phyloP scores from a whole-genome alignment of 2,797 vertebrate species.

The Premnoplex brunnescens region DNA sequence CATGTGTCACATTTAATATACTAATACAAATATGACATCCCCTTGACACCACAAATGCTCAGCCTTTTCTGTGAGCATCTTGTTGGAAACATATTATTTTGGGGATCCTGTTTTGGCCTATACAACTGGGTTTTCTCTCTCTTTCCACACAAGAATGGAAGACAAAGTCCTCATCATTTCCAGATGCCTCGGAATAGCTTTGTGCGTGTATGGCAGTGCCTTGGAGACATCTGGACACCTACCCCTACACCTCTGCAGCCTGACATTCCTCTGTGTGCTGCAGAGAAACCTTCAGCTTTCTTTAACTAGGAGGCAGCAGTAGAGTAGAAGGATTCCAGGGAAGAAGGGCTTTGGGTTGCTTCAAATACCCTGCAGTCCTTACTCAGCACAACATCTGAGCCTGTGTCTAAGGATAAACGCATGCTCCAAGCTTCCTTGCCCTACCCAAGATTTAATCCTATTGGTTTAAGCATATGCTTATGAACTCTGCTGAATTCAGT shows the following conservation, averaged over 20 bases:
- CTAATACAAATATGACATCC: neutral
- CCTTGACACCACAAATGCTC: neutral
- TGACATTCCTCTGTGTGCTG: neutral
- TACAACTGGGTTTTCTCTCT: neutral
- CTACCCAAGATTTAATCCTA: neutral
- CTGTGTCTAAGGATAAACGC: neutral
- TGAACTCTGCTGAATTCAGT: slow-evolving; percentile 9
- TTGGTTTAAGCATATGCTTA: neutral
- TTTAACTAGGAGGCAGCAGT: neutral
- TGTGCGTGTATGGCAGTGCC: neutral
- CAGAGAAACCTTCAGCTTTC: rapidly evolving
- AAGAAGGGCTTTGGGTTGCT: neutral
- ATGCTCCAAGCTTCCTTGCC: neutral
- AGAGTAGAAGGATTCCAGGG: neutral
- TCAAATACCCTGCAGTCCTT: neutral
- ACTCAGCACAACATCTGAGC: slow-evolving; percentile 11
- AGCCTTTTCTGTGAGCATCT: neutral
- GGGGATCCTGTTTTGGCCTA: neutral
- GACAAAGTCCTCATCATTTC: neutral
- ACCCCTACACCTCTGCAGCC: neutral
- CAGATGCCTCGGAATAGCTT: neutral
- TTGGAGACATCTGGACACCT: neutral
- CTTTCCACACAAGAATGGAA: neutral
- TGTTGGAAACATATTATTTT: neutral
- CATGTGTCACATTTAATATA: neutral